Conservation (phyloP, 2,797 vertebrate genomes). For the Nannoperca australis region DNA sequence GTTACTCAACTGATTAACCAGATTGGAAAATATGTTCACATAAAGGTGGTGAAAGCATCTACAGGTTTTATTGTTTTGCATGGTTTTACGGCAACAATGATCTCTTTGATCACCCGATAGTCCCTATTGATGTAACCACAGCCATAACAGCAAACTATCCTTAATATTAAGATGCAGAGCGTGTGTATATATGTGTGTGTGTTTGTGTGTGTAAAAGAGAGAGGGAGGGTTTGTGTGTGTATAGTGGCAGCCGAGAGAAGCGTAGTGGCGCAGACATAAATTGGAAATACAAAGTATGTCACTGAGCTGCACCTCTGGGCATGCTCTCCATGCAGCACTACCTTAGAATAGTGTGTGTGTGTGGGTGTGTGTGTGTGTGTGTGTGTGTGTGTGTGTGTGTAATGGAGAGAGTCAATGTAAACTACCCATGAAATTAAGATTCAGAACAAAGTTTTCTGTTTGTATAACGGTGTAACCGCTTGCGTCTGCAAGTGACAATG, state of each 20-base stretch:
- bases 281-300: conserved; percentile 59
- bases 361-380: too few species aligned
- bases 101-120: conserved; percentile 40
- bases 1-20: conserved; percentile 9
- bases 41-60: conserved; percentile 18
- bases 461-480: conserved; percentile 11
- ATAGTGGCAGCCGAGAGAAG: conserved; percentile 33
- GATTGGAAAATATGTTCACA: conserved; percentile 31
- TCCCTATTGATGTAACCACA: conserved; percentile 7
- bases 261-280: conserved; percentile 57
- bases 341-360: conserved; percentile 37
- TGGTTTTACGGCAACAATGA: conserved; percentile 36
- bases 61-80: conserved; percentile 37
- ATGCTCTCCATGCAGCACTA: conserved; percentile 28
- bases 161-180: conserved; percentile 18
- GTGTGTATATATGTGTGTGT: conserved; percentile 4
- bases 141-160: conserved; percentile 14
- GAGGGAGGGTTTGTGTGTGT: not conserved
- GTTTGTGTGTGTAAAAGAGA: not conserved
- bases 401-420: conserved; percentile 38
- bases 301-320: conserved; percentile 59
- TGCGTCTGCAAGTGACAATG: conserved; percentile 14
- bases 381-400: conserved; percentile 34
- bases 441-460: conserved; percentile 16
- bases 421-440: conserved; percentile 62